Percentiles rank a stretch among this genome's conserved stretches.
Evolutionary conservation across 2,113 vertebrate species (phyloP).

Genomic region (Perognathus longimembris): DNA sequence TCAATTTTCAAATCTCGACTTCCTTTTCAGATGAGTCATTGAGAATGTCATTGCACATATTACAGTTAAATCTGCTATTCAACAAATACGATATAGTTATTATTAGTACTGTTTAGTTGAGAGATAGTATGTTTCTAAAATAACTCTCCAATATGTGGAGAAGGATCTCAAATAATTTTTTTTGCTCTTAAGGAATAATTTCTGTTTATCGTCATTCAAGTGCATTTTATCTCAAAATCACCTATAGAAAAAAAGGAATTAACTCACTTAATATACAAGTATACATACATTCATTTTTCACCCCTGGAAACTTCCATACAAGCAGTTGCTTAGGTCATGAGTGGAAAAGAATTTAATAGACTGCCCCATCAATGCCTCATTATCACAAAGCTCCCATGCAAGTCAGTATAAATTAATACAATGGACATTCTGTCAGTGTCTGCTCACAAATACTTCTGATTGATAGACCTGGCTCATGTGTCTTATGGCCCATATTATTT

Average conservation of each 20-base stretch:
- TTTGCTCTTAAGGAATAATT: constrained; percentile 56
- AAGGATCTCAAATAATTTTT: constrained; percentile 3
- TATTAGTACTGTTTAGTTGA: constrained; percentile 15
- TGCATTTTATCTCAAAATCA: constrained; percentile 48
- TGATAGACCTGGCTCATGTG: background rate
- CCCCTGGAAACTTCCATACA: constrained; percentile 30
- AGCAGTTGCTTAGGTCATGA: constrained; percentile 37
- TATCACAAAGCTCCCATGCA: constrained; percentile 64
- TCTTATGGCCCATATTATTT: background rate
- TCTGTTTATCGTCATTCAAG: constrained; percentile 55
- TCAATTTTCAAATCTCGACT: constrained; percentile 38
- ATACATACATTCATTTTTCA: constrained; percentile 55
- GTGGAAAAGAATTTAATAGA: constrained; percentile 61
- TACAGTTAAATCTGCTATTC: background rate
- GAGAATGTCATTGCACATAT: background rate
- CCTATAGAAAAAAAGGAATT: constrained; percentile 59
- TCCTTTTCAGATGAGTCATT: background rate
- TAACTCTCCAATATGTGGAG: background rate
- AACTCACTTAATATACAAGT: constrained; percentile 50
- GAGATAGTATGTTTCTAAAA: constrained; percentile 39
- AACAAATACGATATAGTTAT: constrained; percentile 2
- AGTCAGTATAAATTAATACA: constrained; percentile 64
- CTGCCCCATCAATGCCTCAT: constrained; percentile 63
- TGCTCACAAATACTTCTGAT: constrained; percentile 65
- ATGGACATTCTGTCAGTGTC: constrained; percentile 43